These are phyloP conservation scores for Tadarida brasiliensis DNA, from an alignment of 2,797 vertebrate species.

Conservation along the genomic window DNA sequence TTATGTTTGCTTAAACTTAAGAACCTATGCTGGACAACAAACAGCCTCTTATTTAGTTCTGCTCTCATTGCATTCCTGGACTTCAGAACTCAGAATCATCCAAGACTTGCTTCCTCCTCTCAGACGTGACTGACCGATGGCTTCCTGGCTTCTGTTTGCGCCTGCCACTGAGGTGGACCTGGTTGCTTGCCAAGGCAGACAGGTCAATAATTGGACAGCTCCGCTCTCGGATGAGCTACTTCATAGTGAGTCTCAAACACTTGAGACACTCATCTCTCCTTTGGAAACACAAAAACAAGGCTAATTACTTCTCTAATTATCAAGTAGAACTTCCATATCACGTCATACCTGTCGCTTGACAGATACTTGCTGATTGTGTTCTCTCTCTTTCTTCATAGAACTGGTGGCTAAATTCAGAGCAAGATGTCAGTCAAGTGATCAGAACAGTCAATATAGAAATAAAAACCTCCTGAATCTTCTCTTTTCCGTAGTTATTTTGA, in stretches of 20 bases:
- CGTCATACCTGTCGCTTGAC: background rate
- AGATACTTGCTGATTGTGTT: background rate
- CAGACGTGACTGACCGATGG: background rate
- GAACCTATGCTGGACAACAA: background rate
- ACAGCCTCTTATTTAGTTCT: conserved; percentile 37
- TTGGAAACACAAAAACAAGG: background rate
- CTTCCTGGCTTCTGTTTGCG: conserved; percentile 1
- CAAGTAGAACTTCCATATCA: background rate
- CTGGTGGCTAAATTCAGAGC: background rate
- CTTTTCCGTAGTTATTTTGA: conserved; percentile 36
- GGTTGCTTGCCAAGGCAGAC: background rate
- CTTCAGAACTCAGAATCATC: conserved; percentile 66
- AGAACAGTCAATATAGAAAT: background rate
- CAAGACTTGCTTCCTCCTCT: conserved; percentile 13
- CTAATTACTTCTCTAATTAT: background rate
- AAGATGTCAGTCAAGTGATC: background rate
- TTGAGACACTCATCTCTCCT: background rate
- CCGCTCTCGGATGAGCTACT: background rate
- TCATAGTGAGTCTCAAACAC: background rate
- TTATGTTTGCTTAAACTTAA: background rate
- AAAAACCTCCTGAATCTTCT: background rate
- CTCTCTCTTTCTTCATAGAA: background rate
- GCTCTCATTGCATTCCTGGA: conserved; percentile 28
- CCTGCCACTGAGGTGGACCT: background rate
- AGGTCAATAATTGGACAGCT: conserved; percentile 13